phyloP scores from a whole-genome alignment of 2,797 vertebrate species.

The Hylomyscus alleni region DNA sequence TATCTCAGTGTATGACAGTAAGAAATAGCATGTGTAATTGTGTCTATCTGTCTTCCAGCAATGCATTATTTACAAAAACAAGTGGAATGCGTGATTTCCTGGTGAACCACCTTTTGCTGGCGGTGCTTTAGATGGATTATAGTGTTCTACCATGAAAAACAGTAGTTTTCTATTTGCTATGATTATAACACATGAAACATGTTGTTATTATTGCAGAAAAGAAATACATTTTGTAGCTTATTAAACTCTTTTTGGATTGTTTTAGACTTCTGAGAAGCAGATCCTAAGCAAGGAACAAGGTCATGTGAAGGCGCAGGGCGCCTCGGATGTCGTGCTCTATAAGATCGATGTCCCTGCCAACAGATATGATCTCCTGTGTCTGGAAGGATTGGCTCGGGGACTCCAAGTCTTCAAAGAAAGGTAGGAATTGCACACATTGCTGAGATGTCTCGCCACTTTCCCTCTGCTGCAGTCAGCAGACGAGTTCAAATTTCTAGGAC shows the following conservation, averaged over 20 bases:
- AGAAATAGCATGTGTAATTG: neutral
- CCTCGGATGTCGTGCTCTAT: conserved; percentile 95
- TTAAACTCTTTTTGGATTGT: conserved; percentile 62
- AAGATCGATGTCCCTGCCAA: conserved; percentile 99
- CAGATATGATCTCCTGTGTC: conserved; percentile 98
- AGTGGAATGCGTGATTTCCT: neutral
- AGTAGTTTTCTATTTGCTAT: conserved; percentile 17
- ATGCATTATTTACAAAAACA: conserved; percentile 28
- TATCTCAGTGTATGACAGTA: neutral
- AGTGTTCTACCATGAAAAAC: neutral
- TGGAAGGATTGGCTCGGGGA: conserved; percentile 97
- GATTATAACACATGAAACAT: neutral
- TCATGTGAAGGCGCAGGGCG: conserved; percentile 93
- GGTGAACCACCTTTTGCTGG: neutral
- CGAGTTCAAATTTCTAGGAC: neutral
- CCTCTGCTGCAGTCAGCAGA: neutral
- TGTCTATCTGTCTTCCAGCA: neutral
- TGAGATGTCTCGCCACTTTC: conserved; percentile 14
- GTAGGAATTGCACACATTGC: conserved; percentile 85
- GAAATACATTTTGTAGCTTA: neutral
- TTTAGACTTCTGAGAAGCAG: conserved; percentile 97
- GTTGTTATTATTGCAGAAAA: conserved; percentile 28
- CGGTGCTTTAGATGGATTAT: conserved; percentile 11
- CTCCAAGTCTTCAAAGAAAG: conserved; percentile 98
- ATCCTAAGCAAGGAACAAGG: conserved; percentile 97